These are phyloP conservation scores for Tiliqua scincoides DNA, from an alignment of 2,113 vertebrate species.

Conservation along the genomic window DNA sequence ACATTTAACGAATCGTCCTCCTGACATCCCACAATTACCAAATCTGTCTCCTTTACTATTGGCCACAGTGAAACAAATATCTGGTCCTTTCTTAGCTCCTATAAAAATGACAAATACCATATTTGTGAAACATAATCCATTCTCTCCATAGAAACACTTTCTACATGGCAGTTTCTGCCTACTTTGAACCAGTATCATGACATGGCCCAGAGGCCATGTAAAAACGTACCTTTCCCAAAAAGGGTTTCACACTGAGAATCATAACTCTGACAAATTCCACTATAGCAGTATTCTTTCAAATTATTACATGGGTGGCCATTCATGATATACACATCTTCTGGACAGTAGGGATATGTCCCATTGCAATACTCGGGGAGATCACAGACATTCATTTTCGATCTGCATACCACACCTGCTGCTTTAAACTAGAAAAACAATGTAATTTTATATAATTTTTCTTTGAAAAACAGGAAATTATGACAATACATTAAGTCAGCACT, in stretches of 20 bases:
- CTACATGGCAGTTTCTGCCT: not conserved
- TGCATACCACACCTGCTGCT: constrained; percentile 81
- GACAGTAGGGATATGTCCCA: constrained; percentile 79
- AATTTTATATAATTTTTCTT: not conserved
- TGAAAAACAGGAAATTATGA: not conserved
- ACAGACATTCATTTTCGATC: constrained; percentile 73
- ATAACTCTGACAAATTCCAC: constrained; percentile 86
- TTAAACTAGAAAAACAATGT: constrained; percentile 72
- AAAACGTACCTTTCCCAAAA: constrained; percentile 78
- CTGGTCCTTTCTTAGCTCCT: constrained; percentile 81
- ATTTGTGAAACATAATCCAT: not conserved
- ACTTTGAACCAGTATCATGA: not conserved
- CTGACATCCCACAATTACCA: constrained; percentile 85
- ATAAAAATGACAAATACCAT: not conserved
- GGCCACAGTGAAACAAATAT: constrained; percentile 77
- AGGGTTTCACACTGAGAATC: constrained; percentile 83
- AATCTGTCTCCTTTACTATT: constrained; percentile 80
- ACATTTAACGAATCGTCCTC: constrained; percentile 61
- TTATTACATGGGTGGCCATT: constrained; percentile 80
- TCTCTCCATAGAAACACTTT: not conserved
- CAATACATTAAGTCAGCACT: not conserved
- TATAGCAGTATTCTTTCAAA: constrained; percentile 82
- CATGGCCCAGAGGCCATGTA: not conserved
- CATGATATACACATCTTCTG: constrained; percentile 81
- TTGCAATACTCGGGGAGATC: constrained; percentile 88